phyloP scores from a whole-genome alignment of 2,797 vertebrate genomes.

The Myotis daubentonii region DNA sequence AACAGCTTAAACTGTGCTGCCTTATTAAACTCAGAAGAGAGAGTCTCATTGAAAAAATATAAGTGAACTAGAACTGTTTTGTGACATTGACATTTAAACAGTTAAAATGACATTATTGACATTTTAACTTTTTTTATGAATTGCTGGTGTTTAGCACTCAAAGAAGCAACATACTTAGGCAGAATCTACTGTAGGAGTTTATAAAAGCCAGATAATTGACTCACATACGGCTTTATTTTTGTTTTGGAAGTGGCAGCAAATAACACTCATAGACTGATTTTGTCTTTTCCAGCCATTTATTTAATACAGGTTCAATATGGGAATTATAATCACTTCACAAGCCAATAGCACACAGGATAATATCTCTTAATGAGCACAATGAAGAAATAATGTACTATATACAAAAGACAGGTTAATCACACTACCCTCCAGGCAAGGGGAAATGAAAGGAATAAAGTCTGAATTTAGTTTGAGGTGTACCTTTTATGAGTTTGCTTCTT shows the following conservation, averaged over 20 bases:
- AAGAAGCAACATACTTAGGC: background rate
- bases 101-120: too few relatives aligned
- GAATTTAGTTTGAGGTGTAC: background rate
- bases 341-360: background rate
- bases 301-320: background rate
- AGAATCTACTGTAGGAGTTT: conserved; percentile 35
- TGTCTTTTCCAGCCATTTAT: background rate
- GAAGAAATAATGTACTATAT: background rate
- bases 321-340: background rate
- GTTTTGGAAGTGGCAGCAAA: background rate
- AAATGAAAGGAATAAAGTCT: background rate
- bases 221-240: background rate
- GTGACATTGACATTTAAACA: too few relatives aligned
- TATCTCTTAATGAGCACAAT: background rate
- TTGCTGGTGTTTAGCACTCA: background rate
- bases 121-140: background rate
- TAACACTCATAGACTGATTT: background rate
- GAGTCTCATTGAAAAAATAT: conserved; percentile 49
- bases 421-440: background rate
- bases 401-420: background rate
- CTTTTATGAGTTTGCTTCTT: background rate
- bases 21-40: conserved; percentile 39
- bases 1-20: conserved; percentile 50
- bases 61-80: conserved; percentile 10
- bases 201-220: background rate